A percentile compares a stretch with the other conserved stretches of the same genome.
These are phyloP conservation scores for Caenorhabditis imperialis DNA, from an alignment of 2,888 invertebrate species.

Conservation along the genomic window DNA sequence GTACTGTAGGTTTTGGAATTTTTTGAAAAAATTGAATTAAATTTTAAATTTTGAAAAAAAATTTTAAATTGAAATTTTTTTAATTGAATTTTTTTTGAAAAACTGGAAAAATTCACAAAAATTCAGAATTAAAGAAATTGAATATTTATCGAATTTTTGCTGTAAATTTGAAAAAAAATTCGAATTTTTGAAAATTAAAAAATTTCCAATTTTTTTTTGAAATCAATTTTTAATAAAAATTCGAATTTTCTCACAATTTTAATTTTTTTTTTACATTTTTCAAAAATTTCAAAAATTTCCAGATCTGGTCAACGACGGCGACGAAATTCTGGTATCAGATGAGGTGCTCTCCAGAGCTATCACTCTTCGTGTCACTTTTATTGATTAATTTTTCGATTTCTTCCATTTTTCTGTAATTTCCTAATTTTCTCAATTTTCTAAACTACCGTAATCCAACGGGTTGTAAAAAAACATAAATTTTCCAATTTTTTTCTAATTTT, in stretches of 20 bases:
- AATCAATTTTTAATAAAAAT: constrained; percentile 1
- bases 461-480: no score
- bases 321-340: constrained; percentile 92
- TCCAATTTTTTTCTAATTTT: no score
- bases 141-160: no score
- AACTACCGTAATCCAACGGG: no score
- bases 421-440: no score
- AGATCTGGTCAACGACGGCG: constrained; percentile 90
- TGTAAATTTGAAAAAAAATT: not conserved
- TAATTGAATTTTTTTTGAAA: not conserved
- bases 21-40: not conserved
- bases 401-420: no score
- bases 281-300: constrained; percentile 63
- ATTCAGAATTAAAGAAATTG: not conserved
- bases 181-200: not conserved
- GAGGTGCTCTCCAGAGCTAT: constrained; percentile 85
- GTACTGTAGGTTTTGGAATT: constrained; percentile 71
- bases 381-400: constrained; percentile 4
- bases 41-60: not conserved
- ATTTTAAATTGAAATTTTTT: not conserved
- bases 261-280: not conserved
- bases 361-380: constrained; percentile 78
- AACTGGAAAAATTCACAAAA: not conserved
- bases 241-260: not conserved
- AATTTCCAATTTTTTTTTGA: no score